These are phyloP conservation scores for Anagrus nilaparvatae DNA, from an alignment of 1,140 invertebrate species.

Conservation along the genomic window DNA sequence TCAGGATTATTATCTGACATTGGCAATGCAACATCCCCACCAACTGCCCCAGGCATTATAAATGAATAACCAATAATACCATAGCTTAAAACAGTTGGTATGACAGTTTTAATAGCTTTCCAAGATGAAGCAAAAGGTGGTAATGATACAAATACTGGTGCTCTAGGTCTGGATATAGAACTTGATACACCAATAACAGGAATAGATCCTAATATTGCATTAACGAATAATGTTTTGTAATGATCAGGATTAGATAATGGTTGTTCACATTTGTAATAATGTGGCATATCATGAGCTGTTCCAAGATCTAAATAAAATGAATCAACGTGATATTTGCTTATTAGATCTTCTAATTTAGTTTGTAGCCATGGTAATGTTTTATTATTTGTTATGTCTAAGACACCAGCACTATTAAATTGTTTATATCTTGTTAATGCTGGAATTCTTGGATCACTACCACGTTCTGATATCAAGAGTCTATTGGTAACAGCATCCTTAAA, in stretches of 20 bases:
- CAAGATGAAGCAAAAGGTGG: constrained; percentile 80
- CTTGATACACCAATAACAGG: constrained; percentile 73
- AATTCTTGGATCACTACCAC: constrained; percentile 59
- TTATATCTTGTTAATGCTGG: constrained; percentile 70
- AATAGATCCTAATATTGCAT: constrained; percentile 51
- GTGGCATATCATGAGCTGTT: constrained; percentile 76
- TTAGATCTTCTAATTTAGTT: constrained; percentile 58
- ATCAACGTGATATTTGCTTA: constrained; percentile 68
- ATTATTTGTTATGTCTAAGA: constrained; percentile 77
- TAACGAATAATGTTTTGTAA: constrained; percentile 65
- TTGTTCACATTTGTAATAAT: constrained; percentile 68
- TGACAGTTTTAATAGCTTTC: constrained; percentile 74
- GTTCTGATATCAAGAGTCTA: constrained; percentile 58
- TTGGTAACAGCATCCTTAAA: constrained; percentile 67
- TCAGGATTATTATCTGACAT: constrained; percentile 44
- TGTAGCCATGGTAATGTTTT: constrained; percentile 69
- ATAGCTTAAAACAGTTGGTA: constrained; percentile 77
- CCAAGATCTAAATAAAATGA: constrained; percentile 87
- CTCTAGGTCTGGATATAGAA: constrained; percentile 67
- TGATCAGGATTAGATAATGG: constrained; percentile 67
- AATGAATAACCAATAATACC: constrained; percentile 85
- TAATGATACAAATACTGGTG: constrained; percentile 77
- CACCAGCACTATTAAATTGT: constrained; percentile 62
- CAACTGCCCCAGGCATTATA: constrained; percentile 84
- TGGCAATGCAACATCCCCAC: constrained; percentile 65